These are phyloP conservation scores for Pharmacophagus antenor DNA, from an alignment of 2,888 invertebrate genomes.

Conservation along the genomic window DNA sequence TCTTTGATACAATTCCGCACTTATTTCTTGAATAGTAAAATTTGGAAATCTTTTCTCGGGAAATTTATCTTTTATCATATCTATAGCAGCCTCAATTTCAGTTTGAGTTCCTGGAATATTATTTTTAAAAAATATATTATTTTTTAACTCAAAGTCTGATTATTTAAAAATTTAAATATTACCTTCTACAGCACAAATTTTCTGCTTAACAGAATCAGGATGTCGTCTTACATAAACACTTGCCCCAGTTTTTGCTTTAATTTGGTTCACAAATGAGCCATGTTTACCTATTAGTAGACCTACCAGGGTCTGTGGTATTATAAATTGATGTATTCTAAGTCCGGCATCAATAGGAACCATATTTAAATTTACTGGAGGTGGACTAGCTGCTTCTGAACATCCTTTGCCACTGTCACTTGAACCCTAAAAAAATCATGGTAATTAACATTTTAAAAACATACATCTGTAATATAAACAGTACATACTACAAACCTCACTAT, in stretches of 20 bases:
- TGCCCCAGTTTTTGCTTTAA: constrained; percentile 89
- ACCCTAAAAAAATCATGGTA: constrained; percentile 65
- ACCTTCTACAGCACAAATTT: constrained; percentile 93
- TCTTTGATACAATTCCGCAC: constrained; percentile 75
- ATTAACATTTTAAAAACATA: not conserved
- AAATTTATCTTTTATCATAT: constrained; percentile 91
- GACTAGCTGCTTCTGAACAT: constrained; percentile 86
- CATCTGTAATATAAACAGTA: too few species aligned
- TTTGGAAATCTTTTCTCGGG: constrained; percentile 90
- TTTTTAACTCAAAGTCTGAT: not conserved
- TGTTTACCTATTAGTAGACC: constrained; percentile 93
- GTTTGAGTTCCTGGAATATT: constrained; percentile 82
- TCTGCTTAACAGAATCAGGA: constrained; percentile 86
- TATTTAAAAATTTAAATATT: constrained; percentile 32
- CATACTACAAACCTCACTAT: constrained; percentile 82
- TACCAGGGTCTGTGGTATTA: constrained; percentile 87
- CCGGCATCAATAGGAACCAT: constrained; percentile 70
- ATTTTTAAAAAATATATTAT: not conserved
- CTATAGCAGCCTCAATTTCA: constrained; percentile 90
- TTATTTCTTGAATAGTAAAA: constrained; percentile 85
- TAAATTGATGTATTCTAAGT: constrained; percentile 85
- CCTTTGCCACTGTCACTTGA: constrained; percentile 93
- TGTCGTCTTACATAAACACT: constrained; percentile 89
- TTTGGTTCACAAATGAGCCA: constrained; percentile 89
- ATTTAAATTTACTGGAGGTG: constrained; percentile 82